Base-by-base conservation (phyloP, 2,888 invertebrate species). In the Hirtodrosophila histrioides region DNA sequence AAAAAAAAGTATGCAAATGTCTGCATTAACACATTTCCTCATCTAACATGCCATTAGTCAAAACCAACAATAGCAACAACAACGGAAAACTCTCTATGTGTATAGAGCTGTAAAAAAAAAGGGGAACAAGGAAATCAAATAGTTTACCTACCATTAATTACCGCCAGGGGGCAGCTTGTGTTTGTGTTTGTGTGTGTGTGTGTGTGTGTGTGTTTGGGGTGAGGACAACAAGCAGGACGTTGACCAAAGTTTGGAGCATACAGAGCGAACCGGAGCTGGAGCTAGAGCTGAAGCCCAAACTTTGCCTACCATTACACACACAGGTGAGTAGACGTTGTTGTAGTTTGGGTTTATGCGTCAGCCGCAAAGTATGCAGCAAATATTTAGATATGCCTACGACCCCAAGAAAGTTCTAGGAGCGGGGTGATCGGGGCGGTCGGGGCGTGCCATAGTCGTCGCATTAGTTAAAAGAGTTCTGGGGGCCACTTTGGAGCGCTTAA, bases 61-160 rank as follows among this genome's bases (percentile, higher is more conserved):
- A 65, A 72, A 55, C 46, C 55, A 48, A 33, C 45, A 53, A 49
- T 17, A 2, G 17, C 37, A 37, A 45, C 27, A 66, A 50, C 36
- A 51, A n/a, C 43, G 46, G 27, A 27, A 54, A 29, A 31, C 54
- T 65, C 33, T 48, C 54, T 65, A 24, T 48, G 53, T 24, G 56
- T 51, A 63, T 55, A 56, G 53, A 56, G 53, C 57, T 57, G 51
- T 54, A 49, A 68, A 61, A 68, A 73, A 71, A 75, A 24, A 62
- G 48, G 69, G 53, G 53, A 74, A 78, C 82, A 81, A 82, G 75
- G 68, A 84, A 80, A 80, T 85, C 85, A 80, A 84, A 85, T 82
- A 85, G 86, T 85, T 85, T 84, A 78, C 78, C 65, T 81, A 68
- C 75, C 86, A 81, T 82, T 81, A 81, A 81, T 81, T 81, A 81